phyloP scores from a whole-genome alignment of 2,888 invertebrate species.

The Dasysyrphus tricinctus region DNA sequence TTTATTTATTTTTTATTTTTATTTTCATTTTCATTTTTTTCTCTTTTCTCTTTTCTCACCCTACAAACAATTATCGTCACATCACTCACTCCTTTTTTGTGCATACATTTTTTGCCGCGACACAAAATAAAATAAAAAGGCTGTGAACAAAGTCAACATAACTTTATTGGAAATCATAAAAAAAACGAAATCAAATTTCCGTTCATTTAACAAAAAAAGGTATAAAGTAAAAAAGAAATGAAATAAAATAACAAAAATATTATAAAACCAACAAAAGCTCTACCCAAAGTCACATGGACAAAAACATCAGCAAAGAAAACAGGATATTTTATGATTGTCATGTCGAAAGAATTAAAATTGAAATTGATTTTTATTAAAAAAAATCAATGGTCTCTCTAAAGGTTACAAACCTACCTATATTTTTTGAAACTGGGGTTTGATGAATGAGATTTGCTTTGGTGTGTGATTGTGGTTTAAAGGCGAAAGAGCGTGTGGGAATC shows the following conservation, averaged over 20 bases:
- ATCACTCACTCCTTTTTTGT: constrained; percentile 16
- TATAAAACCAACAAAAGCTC: not conserved
- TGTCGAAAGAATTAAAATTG: constrained; percentile 57
- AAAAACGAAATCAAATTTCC: constrained; percentile 64
- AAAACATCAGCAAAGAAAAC: constrained; percentile 18
- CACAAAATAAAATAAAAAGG: constrained; percentile 18
- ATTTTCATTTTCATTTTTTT: not conserved
- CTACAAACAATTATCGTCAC: constrained; percentile 38
- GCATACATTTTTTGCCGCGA: not conserved
- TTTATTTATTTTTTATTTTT: constrained; percentile 15
- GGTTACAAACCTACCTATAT: not conserved
- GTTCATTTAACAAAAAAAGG: constrained; percentile 33
- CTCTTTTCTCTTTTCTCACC: not conserved
- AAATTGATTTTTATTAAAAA: constrained; percentile 66
- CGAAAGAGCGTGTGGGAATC: not conserved
- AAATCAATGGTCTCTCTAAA: not conserved
- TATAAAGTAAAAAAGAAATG: constrained; percentile 12
- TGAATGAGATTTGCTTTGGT: not conserved
- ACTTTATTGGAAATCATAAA: constrained; percentile 51
- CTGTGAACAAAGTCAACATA: constrained; percentile 53
- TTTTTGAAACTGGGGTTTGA: not conserved
- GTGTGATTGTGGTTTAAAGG: not conserved
- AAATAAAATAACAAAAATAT: constrained; percentile 1
- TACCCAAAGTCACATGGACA: constrained; percentile 3
- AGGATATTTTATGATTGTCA: constrained; percentile 66